Conservation (phyloP, 2,797 vertebrate genomes). For the Erpetoichthys calabaricus region DNA sequence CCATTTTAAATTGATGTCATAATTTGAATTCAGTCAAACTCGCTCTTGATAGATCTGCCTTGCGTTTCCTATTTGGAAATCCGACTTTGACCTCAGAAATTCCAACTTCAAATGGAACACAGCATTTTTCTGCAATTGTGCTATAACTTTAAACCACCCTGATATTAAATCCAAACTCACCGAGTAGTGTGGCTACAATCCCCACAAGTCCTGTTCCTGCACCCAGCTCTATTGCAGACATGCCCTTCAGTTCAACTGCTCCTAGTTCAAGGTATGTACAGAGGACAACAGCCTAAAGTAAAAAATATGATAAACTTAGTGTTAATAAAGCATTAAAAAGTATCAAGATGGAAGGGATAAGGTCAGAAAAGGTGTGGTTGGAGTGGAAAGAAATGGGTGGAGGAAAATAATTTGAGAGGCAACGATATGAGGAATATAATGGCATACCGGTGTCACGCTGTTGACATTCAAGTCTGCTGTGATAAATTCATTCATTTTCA, state of each 20-base stretch:
- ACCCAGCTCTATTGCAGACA: slow-evolving; percentile 69
- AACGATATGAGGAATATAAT: no score
- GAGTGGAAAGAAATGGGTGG: slow-evolving; percentile 3
- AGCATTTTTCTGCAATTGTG: no score
- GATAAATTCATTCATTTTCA: no score
- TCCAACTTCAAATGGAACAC: no score
- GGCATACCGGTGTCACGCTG: no score
- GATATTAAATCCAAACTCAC: slow-evolving; percentile 39
- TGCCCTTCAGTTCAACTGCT: slow-evolving; percentile 55
- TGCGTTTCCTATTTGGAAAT: no score
- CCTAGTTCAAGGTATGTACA: slow-evolving; percentile 76
- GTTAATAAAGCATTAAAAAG: not conserved
- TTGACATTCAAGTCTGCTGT: no score
- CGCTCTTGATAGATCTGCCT: no score
- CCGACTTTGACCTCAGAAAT: no score
- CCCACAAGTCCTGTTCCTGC: slow-evolving; percentile 91
- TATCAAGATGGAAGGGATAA: not conserved
- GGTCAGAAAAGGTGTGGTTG: not conserved
- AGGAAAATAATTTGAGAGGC: not conserved
- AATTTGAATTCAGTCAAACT: no score
- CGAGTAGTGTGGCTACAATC: slow-evolving; percentile 77
- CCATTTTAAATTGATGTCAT: no score
- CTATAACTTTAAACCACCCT: no score
- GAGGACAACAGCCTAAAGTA: slow-evolving; percentile 73
- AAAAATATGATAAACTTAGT: slow-evolving; percentile 18